Percentiles rank a stretch among this genome's conserved stretches.
Evolutionary conservation across 2,113 vertebrate genomes (phyloP).

Genomic region (Loxodonta africana): DNA sequence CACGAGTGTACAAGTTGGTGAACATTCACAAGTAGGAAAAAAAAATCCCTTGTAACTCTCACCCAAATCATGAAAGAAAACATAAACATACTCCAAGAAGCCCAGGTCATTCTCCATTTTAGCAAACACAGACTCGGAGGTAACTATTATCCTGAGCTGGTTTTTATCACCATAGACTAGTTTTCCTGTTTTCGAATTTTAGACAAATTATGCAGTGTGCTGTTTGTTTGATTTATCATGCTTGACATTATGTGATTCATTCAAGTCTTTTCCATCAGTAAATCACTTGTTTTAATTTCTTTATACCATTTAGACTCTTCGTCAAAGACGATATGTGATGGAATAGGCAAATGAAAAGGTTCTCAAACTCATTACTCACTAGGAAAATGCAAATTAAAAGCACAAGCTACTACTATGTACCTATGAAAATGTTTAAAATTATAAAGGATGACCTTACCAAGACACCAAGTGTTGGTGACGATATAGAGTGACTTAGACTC

Average conservation of each 20-base stretch:
- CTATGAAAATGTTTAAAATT: constrained; percentile 20
- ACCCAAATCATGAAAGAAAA: constrained; percentile 11
- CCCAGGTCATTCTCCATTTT: background rate
- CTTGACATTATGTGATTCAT: background rate
- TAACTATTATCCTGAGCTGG: background rate
- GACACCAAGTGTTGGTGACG: background rate
- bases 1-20: background rate
- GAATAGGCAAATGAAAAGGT: constrained; percentile 16
- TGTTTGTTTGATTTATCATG: background rate
- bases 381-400: constrained; percentile 15
- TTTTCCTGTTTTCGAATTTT: background rate
- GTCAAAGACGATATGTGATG: background rate
- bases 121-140: background rate
- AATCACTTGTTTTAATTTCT: constrained; percentile 19
- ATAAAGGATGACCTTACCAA: background rate
- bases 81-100: background rate
- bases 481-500: background rate
- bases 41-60: background rate
- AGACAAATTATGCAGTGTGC: background rate
- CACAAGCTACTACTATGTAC: background rate
- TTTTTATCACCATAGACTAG: background rate
- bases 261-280: background rate
- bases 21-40: background rate
- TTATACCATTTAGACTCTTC: background rate
- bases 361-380: background rate